phyloP scores from a whole-genome alignment of 1,140 invertebrate genomes.

The Anagrus nilaparvatae region DNA sequence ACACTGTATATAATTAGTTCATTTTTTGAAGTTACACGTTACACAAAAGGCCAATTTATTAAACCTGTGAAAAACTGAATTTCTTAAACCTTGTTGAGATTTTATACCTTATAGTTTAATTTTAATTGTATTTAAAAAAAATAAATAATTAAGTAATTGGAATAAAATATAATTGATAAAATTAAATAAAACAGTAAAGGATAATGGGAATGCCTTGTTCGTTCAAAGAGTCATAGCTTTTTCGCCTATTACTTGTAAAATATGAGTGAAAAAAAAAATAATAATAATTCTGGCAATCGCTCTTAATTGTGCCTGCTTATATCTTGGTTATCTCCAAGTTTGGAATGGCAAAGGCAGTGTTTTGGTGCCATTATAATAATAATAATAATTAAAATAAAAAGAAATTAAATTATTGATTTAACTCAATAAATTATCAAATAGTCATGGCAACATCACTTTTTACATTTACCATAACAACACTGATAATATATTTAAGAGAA shows the following conservation, averaged over 20 bases:
- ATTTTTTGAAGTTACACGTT: neutral
- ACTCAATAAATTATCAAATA: conserved; percentile 26
- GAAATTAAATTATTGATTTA: too few species aligned
- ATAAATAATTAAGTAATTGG: too few species aligned
- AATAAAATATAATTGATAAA: neutral
- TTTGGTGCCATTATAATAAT: conserved; percentile 54
- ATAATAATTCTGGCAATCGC: conserved; percentile 22
- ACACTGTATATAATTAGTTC: conserved; percentile 11
- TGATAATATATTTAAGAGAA: conserved; percentile 25
- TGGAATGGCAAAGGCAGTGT: conserved; percentile 57
- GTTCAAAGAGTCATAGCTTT: conserved; percentile 34
- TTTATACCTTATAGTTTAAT: too few species aligned
- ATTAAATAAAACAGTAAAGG: conserved; percentile 2
- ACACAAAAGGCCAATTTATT: neutral
- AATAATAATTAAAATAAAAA: conserved; percentile 11
- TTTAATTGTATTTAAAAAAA: too few species aligned
- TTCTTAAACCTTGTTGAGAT: too few species aligned
- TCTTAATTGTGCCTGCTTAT: conserved; percentile 48
- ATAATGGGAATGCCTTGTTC: conserved; percentile 18
- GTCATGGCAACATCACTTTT: conserved; percentile 43
- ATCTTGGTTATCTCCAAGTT: conserved; percentile 48
- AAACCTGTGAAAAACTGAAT: too few species aligned
- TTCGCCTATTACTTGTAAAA: conserved; percentile 2
- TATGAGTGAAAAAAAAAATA: conserved; percentile 14
- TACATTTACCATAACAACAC: conserved; percentile 50